phyloP scores from a whole-genome alignment of 2,888 invertebrate species.

The Caenorhabditis angaria region DNA sequence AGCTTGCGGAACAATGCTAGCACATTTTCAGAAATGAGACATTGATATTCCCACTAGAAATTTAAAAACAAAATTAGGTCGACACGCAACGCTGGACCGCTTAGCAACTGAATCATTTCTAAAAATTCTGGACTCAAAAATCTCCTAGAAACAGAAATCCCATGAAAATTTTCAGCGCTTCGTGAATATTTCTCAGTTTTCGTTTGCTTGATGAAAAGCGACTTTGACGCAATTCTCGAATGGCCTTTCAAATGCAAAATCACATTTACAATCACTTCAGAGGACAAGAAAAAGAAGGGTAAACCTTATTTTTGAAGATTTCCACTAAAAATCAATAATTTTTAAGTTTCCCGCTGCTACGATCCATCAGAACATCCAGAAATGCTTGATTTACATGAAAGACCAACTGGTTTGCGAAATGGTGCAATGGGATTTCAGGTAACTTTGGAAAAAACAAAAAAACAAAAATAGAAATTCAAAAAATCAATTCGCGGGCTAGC shows the following conservation, averaged over 20 bases:
- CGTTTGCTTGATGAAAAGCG: conserved; percentile 34
- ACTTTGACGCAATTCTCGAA: conserved; percentile 34
- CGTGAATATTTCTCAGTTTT: conserved; percentile 40
- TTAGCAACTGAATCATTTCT: too few species aligned
- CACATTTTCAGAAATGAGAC: too few species aligned
- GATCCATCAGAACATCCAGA: conserved; percentile 4
- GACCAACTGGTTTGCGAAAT: conserved; percentile 25
- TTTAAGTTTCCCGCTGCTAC: conserved; percentile 21
- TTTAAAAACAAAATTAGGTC: too few species aligned
- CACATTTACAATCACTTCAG: conserved; percentile 23
- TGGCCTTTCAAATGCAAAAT: conserved; percentile 38
- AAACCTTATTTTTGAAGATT: background rate
- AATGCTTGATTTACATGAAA: conserved; percentile 12
- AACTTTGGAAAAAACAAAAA: background rate
- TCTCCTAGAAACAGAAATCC: background rate
- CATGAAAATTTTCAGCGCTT: conserved; percentile 20
- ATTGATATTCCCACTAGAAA: too few species aligned
- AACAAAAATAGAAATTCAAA: conserved; percentile 3
- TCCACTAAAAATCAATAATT: background rate
- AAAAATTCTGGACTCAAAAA: too few species aligned
- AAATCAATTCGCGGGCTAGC: background rate
- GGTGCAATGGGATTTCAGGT: conserved; percentile 38
- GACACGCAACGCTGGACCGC: too few species aligned
- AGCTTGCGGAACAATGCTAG: too few species aligned
- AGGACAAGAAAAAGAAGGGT: conserved; percentile 24